Conservation (phyloP, 2,797 vertebrate species). For the Ispidina picta region DNA sequence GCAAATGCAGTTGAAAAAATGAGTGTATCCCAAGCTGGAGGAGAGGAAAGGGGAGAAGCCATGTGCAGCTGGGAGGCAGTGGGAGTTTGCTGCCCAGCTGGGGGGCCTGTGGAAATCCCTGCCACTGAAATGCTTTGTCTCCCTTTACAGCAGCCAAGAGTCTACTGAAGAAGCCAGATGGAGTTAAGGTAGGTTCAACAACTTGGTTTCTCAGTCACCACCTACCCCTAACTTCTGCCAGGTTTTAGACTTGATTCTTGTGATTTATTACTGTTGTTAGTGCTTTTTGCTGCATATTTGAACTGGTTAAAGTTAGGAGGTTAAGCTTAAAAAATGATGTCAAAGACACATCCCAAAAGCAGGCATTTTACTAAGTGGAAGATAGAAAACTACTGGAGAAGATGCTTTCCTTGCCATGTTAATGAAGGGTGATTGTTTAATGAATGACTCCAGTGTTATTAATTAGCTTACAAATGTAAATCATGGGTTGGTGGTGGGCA, state of each 20-base stretch:
- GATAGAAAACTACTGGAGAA: neutral
- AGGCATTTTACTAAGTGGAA: neutral
- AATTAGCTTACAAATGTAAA: neutral
- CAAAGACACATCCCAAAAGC: neutral
- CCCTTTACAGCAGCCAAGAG: constrained; percentile 93
- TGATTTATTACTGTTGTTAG: neutral
- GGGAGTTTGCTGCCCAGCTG: neutral
- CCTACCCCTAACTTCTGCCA: neutral
- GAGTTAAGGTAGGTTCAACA: constrained; percentile 90
- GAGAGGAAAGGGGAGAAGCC: neutral
- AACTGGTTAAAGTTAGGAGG: neutral
- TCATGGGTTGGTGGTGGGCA: neutral
- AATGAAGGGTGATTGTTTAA: neutral
- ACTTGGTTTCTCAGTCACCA: neutral
- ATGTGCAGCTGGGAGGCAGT: neutral
- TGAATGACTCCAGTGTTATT: neutral
- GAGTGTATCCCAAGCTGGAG: neutral
- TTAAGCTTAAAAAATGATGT: neutral
- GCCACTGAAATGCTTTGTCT: constrained; percentile 56
- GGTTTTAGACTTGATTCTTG: neutral
- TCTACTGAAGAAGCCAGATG: constrained; percentile 95
- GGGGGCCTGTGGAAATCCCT: neutral
- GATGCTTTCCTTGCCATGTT: neutral
- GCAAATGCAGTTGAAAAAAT: neutral
- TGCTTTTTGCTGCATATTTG: neutral